Evolutionary conservation across 1,140 invertebrate species (phyloP), one percentile per base, ranked within the genome.

Genomic region (Scaptomyza graminum): DNA sequence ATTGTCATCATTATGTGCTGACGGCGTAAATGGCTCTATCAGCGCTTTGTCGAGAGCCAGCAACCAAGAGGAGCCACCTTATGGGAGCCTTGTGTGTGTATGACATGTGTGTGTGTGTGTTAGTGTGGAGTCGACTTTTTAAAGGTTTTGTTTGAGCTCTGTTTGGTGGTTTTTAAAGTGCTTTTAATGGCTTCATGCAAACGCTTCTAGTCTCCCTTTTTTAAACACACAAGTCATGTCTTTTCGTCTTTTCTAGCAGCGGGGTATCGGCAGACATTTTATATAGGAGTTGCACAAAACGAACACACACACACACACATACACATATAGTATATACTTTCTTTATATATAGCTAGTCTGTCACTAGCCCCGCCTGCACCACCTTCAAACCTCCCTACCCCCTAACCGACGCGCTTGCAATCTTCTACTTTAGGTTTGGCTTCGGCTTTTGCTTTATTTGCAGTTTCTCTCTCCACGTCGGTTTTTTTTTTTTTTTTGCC

Each of bases 21-120:
- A 87, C 82, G 82, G 83, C 82, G 82, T 87, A 87, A 87, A 87
- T 87, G 82, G 82, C 82, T 87, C 82, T 87, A 87, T 87, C 82
- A 87, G 82, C 82, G 74, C 82, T 76, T 75, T 68, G 65, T 85
- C 76, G 28, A 31, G 28, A 31, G 6, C 52, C 57, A 47, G 28
- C n/a, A 41, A 15, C 25, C 31, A 43, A n/a, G 16, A 47, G 51
- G 28, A 47, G 51, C 51, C 59, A 61, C 56, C 67, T 74, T 66
- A 71, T 78, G 59, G 63, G 39, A 44, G 31, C 37, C 39, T 54
- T 79, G 76, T 79, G 76, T 79, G 76, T 62, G 59, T 73, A 66
- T 84, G 80, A 76, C 68, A 70, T 80, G 81, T 80, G 72, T 61
- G 25, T 44, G 50, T 34, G 13, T 2, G n/a, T 51, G 25, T 15